Evolutionary conservation across 2,888 invertebrate species (phyloP), one percentile per base, ranked within the genome.

Genomic region (Lepidocyrtinus sp.): DNA sequence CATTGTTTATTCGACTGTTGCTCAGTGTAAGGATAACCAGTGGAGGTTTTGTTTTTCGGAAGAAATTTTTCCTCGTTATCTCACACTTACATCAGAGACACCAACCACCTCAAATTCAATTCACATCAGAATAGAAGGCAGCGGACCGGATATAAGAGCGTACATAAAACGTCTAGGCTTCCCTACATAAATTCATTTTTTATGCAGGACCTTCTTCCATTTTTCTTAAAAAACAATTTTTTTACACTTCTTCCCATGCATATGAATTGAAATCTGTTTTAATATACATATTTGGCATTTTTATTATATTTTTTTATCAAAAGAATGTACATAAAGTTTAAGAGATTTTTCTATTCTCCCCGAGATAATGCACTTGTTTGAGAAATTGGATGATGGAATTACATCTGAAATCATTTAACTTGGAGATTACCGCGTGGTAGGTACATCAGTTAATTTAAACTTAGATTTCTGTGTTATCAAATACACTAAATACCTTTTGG

Each of bases 121-220:
- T 22, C 46, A 62, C 46, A 17, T 2, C 7, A 67, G 64, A 19
- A 70, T 55, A 71, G 74, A 74, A 77, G 64, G 75, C 75, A 82
- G 45, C 72, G 72, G 79, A 82, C 75, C 79, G 79, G 82, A 79
- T 79, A 79, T 72, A 82, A 72, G 73, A 72, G 72, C 65, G 61
- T 72, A 63, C 78, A 78, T 78, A 78, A 78, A 78, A 78, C 78
- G 72, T 77, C 77, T 72, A 72, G 46, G 72, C 72, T 78, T 78
- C 68, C 78, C 78, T 72, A 68, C 36, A 78, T 78, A 78, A n/a
- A 78, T 67, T 78, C 62, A n/a, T 72, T 45, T 77, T 77, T 73
- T 78, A 25, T 27, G 62, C 63, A 63, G 62, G 62, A 36, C 26
- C 27, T 61, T 61, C 3, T 69, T 71, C 21, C 24, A 70, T 70